A percentile compares a stretch with the other conserved stretches of the same genome.
These are phyloP conservation scores for Punctoribates punctum DNA, from an alignment of 2,888 invertebrate genomes.

Conservation along the genomic window DNA sequence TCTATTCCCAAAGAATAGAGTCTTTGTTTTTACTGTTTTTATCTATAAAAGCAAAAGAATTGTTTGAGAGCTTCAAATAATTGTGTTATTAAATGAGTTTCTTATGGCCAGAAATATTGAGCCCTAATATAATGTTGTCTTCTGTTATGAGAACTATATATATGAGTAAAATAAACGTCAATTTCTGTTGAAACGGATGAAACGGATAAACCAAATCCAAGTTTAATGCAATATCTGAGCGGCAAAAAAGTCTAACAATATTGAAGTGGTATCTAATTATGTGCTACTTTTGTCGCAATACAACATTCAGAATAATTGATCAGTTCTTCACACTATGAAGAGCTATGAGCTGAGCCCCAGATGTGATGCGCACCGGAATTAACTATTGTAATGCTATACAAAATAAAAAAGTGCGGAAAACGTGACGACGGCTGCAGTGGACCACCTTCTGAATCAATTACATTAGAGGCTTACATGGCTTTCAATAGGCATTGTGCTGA, in stretches of 20 bases:
- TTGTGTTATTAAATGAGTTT: constrained; percentile 6
- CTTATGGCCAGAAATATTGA: neutral
- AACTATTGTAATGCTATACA: constrained; percentile 13
- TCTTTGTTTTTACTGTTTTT: neutral
- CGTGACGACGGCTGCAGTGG: neutral
- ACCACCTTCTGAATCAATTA: constrained; percentile 30
- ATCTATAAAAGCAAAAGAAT: neutral
- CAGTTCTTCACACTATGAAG: neutral
- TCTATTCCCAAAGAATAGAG: constrained; percentile 24
- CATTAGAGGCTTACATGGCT: constrained; percentile 19
- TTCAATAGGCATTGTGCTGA: neutral
- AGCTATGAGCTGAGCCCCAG: neutral
- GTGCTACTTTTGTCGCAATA: constrained; percentile 24
- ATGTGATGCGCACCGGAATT: constrained; percentile 18
- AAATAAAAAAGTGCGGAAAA: constrained; percentile 4
- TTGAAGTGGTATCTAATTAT: constrained; percentile 27
- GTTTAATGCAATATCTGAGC: constrained; percentile 2
- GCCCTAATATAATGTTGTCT: constrained; percentile 11
- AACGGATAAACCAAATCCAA: neutral
- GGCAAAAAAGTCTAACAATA: constrained; percentile 11
- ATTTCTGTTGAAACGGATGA: neutral
- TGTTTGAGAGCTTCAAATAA: neutral
- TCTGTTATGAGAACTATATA: neutral
- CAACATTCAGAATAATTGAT: constrained; percentile 16
- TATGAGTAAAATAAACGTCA: constrained; percentile 14